Conservation (phyloP, 2,888 invertebrate species). For the Azorinus chamasolen region DNA sequence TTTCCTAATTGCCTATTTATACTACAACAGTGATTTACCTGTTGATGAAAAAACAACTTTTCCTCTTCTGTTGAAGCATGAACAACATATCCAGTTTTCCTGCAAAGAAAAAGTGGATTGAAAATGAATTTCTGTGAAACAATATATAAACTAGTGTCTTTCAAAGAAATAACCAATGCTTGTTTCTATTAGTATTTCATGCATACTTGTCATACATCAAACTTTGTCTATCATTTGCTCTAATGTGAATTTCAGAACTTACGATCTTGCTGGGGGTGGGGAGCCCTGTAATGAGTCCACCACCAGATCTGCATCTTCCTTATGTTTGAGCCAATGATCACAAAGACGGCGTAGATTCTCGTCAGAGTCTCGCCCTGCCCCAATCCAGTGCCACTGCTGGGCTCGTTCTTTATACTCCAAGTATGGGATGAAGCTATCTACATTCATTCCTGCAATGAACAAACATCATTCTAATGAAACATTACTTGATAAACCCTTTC, state of each 20-base stretch:
- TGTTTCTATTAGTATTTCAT: too few species aligned
- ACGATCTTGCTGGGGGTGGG: conserved; percentile 86
- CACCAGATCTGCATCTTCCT: conserved; percentile 75
- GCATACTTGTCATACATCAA: too few species aligned
- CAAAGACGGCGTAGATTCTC: conserved; percentile 91
- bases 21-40: too few species aligned
- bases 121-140: too few species aligned
- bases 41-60: conserved; percentile 85
- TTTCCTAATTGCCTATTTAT: too few species aligned
- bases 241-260: conserved; percentile 53
- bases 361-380: conserved; percentile 96
- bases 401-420: conserved; percentile 92
- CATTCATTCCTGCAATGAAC: conserved; percentile 88
- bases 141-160: too few species aligned
- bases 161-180: too few species aligned
- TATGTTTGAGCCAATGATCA: conserved; percentile 91
- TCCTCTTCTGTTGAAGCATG: conserved; percentile 93
- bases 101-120: too few species aligned
- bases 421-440: conserved; percentile 95
- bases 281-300: conserved; percentile 82
- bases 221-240: too few species aligned
- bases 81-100: conserved; percentile 88
- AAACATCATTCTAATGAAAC: too few species aligned
- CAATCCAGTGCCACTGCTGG: conserved; percentile 94
- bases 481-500: too few species aligned